Percentiles rank a stretch among this genome's conserved stretches.
Conservation (phyloP, 2,888 invertebrate species). For the Campaea margaritaria region DNA sequence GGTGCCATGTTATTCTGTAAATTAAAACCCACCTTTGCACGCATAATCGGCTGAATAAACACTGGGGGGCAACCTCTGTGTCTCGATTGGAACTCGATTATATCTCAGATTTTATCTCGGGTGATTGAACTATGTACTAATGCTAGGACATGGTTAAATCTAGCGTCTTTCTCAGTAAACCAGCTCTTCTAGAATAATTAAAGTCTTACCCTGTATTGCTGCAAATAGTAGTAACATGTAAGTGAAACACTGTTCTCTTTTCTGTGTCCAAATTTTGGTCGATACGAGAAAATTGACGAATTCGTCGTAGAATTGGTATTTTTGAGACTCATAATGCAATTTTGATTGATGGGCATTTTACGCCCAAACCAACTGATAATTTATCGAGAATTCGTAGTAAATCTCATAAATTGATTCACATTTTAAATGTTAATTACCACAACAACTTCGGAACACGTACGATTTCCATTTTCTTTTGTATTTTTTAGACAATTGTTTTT, state of each 20-base stretch:
- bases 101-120: background rate
- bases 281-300: too few species aligned
- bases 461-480: conserved; percentile 2
- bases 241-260: too few species aligned
- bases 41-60: conserved; percentile 72
- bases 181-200: too few species aligned
- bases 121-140: background rate
- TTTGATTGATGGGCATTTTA: too few species aligned
- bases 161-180: too few species aligned
- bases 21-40: conserved; percentile 71
- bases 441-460: conserved; percentile 43
- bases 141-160: too few species aligned
- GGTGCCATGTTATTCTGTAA: conserved; percentile 65
- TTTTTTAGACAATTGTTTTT: conserved; percentile 33
- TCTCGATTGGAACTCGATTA: conserved; percentile 40
- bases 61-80: conserved; percentile 46
- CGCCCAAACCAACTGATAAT: background rate
- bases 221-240: too few species aligned
- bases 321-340: too few species aligned
- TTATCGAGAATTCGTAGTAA: conserved; percentile 50
- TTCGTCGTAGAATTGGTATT: too few species aligned
- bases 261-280: too few species aligned
- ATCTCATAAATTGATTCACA: conserved; percentile 61
- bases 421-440: conserved; percentile 73
- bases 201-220: too few species aligned